Conservation (phyloP, 2,888 invertebrate genomes). For the Synanthedon tipuliformis region DNA sequence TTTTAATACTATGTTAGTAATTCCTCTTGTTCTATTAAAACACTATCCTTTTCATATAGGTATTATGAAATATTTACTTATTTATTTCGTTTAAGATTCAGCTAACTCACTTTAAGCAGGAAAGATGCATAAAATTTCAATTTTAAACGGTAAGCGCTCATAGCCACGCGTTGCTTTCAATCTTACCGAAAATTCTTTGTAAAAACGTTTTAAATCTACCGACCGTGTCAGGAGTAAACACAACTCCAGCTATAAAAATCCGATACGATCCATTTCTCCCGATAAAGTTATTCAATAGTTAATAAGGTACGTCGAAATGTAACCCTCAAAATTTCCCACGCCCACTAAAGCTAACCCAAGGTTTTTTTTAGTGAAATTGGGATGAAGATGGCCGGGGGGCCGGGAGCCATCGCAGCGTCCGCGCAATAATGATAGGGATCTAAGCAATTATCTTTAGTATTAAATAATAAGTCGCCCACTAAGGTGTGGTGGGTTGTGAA, state of each 20-base stretch:
- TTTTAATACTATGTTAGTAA: too few relatives aligned
- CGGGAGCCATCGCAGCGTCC: slow-evolving; percentile 46
- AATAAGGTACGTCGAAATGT: slow-evolving; percentile 30
- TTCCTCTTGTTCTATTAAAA: too few relatives aligned
- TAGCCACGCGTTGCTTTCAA: not conserved
- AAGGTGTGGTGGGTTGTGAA: slow-evolving; percentile 32
- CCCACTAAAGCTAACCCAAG: slow-evolving; percentile 21
- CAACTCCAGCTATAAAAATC: not conserved
- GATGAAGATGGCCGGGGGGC: slow-evolving; percentile 45
- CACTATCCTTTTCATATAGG: too few relatives aligned
- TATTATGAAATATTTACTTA: too few relatives aligned
- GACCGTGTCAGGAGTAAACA: not conserved
- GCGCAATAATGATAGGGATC: slow-evolving; percentile 59
- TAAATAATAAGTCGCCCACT: slow-evolving; percentile 37
- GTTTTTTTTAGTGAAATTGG: slow-evolving; percentile 24
- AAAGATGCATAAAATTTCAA: too few relatives aligned
- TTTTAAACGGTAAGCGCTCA: too few relatives aligned
- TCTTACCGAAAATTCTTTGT: not conserved
- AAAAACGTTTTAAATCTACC: not conserved
- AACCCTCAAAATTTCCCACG: slow-evolving; percentile 41
- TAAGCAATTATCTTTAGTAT: slow-evolving; percentile 46
- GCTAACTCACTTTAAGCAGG: too few relatives aligned
- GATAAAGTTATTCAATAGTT: slow-evolving; percentile 40
- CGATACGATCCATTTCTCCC: slow-evolving; percentile 3
- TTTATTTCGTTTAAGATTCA: too few relatives aligned